These are phyloP conservation scores for Rhyacophila brunnea DNA, from an alignment of 1,140 invertebrate genomes.

Conservation along the genomic window DNA sequence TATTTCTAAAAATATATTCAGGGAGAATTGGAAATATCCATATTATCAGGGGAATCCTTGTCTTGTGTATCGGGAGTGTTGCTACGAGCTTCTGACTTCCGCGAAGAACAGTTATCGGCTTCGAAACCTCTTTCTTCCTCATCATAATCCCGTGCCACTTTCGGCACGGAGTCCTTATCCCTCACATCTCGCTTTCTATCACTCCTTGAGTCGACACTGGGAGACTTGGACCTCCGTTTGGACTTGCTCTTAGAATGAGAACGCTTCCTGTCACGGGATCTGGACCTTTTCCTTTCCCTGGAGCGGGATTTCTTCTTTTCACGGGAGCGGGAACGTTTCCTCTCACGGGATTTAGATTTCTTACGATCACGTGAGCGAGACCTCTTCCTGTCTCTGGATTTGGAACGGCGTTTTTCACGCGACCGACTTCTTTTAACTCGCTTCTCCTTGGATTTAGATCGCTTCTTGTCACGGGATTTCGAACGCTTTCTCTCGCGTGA, in stretches of 20 bases:
- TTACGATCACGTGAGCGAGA: conserved; percentile 50
- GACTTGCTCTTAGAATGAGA: conserved; percentile 42
- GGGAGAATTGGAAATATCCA: conserved; percentile 55
- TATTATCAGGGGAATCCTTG: conserved; percentile 53
- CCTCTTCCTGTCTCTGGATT: conserved; percentile 48
- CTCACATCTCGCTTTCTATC: conserved; percentile 7
- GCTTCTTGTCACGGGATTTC: conserved; percentile 52
- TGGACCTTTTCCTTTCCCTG: conserved; percentile 46
- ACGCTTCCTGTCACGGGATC: conserved; percentile 45
- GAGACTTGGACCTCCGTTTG: conserved; percentile 30
- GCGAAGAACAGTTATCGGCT: conserved; percentile 42
- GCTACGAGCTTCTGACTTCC: conserved; percentile 46
- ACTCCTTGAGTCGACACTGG: conserved; percentile 18
- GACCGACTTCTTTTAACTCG: conserved; percentile 45
- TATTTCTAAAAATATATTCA: conserved; percentile 35
- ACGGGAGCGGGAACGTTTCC: conserved; percentile 43
- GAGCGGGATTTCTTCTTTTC: conserved; percentile 50
- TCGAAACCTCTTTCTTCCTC: conserved; percentile 32
- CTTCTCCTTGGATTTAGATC: conserved; percentile 44
- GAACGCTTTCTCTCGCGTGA: conserved; percentile 46
- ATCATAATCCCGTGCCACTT: conserved; percentile 29
- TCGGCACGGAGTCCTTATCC: conserved; percentile 24
- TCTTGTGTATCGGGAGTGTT: conserved; percentile 38
- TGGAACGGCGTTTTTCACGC: conserved; percentile 44
- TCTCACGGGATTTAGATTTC: conserved; percentile 45